These are phyloP conservation scores for Trichomycterus rosablanca DNA, from an alignment of 2,113 vertebrate genomes.

Conservation along the genomic window DNA sequence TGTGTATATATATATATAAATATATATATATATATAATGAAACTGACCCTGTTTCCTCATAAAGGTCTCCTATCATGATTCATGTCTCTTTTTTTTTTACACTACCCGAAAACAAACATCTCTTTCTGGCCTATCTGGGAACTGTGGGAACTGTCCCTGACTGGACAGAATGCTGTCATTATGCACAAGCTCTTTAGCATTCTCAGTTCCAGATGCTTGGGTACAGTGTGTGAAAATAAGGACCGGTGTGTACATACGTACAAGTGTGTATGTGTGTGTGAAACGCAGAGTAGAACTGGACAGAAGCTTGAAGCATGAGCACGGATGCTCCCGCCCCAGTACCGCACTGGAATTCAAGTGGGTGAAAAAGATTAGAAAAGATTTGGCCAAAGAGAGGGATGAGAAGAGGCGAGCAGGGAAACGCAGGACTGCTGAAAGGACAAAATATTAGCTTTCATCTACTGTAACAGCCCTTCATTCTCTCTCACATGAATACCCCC, in stretches of 20 bases:
- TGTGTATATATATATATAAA: too few relatives aligned
- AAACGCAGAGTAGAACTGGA: constrained; percentile 56
- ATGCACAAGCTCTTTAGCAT: constrained; percentile 53
- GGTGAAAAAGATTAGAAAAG: constrained; percentile 44
- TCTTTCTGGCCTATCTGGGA: constrained; percentile 61
- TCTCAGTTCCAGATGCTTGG: constrained; percentile 21
- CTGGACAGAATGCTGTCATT: constrained; percentile 69
- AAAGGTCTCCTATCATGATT: constrained; percentile 1
- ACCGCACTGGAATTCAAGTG: constrained; percentile 51
- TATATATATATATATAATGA: too few relatives aligned
- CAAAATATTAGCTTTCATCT: constrained; percentile 41
- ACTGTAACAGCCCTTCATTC: constrained; percentile 55
- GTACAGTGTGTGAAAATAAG: constrained; percentile 30
- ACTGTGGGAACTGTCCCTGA: constrained; percentile 68
- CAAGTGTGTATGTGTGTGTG: constrained; percentile 41
- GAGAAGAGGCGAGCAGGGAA: constrained; percentile 27
- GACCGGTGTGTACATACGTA: constrained; percentile 44
- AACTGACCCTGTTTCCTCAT: constrained; percentile 11
- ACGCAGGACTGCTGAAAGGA: constrained; percentile 43
- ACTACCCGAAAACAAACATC: constrained; percentile 55
- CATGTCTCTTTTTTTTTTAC: constrained; percentile 17
- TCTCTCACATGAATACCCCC: constrained; percentile 69
- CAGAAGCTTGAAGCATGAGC: constrained; percentile 25
- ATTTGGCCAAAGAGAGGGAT: neutral
- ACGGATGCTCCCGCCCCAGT: constrained; percentile 27